A percentile compares a stretch with the other conserved stretches of the same genome.
Conservation (phyloP, 2,888 invertebrate species). For the Ectemnius continuus region DNA sequence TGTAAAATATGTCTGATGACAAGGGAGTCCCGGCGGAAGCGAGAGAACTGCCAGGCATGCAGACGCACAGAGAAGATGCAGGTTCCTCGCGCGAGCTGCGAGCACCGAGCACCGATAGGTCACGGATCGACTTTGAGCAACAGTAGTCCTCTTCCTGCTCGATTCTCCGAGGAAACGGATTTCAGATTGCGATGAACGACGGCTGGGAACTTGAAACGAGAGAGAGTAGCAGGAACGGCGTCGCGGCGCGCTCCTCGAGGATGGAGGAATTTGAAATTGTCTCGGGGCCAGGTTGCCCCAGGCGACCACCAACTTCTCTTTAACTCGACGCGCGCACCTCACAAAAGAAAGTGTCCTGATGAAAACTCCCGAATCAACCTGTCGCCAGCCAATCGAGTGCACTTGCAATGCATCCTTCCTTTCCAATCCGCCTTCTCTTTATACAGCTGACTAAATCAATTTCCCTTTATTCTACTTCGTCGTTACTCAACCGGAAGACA, state of each 20-base stretch:
- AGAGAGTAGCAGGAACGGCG: neutral
- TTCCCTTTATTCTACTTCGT: too few relatives aligned
- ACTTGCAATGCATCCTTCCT: too few relatives aligned
- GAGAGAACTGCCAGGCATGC: too few relatives aligned
- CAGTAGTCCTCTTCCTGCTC: slow-evolving; percentile 29
- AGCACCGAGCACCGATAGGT: slow-evolving; percentile 53
- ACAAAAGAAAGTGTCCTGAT: slow-evolving; percentile 48
- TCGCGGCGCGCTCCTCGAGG: too few relatives aligned
- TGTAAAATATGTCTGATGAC: slow-evolving; percentile 53
- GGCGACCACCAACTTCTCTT: slow-evolving; percentile 56
- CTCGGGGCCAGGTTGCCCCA: slow-evolving; percentile 56
- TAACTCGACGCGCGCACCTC: slow-evolving; percentile 55
- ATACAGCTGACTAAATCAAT: too few relatives aligned
- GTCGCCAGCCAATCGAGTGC: slow-evolving; percentile 53
- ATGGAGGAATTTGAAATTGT: slow-evolving; percentile 60
- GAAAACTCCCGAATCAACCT: slow-evolving; percentile 58
- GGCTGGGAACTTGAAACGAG: neutral
- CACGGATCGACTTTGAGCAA: slow-evolving; percentile 49
- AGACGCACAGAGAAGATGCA: slow-evolving; percentile 7
- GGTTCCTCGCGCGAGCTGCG: slow-evolving; percentile 41
- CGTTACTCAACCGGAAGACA: too few relatives aligned
- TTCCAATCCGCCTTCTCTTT: too few relatives aligned
- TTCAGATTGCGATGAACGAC: slow-evolving; percentile 37
- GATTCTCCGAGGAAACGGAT: slow-evolving; percentile 61
- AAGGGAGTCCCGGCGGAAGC: slow-evolving; percentile 28